These are phyloP conservation scores for Ondatra zibethicus DNA, from an alignment of 2,113 vertebrate species.

Conservation along the genomic window DNA sequence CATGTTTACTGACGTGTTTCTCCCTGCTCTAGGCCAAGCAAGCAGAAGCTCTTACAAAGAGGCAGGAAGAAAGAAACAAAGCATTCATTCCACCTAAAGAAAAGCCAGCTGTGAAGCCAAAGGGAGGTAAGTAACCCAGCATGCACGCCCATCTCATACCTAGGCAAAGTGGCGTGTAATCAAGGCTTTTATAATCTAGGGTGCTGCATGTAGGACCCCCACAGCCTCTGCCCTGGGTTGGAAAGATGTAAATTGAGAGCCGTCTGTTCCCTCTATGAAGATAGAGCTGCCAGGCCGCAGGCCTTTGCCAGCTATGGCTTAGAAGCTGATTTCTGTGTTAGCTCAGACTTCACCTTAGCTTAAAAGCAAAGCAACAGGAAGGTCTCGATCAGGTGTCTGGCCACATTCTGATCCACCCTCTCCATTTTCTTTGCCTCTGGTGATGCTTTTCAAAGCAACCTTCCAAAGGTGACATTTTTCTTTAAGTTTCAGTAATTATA, in stretches of 20 bases:
- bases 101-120: constrained; percentile 88
- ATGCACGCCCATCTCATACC: not conserved
- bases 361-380: not conserved
- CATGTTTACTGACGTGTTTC: not conserved
- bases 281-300: not conserved
- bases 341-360: not conserved
- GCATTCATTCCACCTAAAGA: constrained; percentile 98
- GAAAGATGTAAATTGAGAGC: not conserved
- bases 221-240: not conserved
- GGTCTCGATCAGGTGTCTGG: not conserved
- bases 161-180: not conserved
- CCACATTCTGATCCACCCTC: not conserved
- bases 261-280: not conserved
- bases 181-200: not conserved
- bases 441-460: not conserved
- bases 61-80: constrained; percentile 95
- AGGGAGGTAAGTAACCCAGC: constrained; percentile 85
- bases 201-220: not conserved
- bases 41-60: constrained; percentile 92
- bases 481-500: not conserved
- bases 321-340: not conserved
- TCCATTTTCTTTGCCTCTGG: not conserved
- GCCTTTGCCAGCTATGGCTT: not conserved
- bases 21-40: constrained; percentile 91
- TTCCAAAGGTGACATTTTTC: not conserved